Evolutionary conservation across 2,113 vertebrate species (phyloP).

Genomic region (Myiozetetes cayanensis): DNA sequence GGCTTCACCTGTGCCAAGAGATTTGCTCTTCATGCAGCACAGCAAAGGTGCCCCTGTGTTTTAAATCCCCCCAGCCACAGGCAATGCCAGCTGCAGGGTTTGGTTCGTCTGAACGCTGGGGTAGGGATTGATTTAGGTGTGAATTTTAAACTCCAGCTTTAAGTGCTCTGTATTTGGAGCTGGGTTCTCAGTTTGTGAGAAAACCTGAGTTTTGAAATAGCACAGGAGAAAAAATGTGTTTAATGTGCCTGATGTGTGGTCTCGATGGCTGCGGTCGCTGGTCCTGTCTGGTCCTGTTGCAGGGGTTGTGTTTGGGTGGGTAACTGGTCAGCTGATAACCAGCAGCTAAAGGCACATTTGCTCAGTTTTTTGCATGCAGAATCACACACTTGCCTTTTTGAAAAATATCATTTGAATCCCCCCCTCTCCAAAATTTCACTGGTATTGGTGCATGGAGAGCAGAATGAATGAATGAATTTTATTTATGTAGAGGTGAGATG

Average conservation of each 20-base stretch:
- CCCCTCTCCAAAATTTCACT: not conserved
- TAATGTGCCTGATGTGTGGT: not conserved
- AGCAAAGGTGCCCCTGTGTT: not conserved
- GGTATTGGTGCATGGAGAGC: not conserved
- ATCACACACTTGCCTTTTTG: not conserved
- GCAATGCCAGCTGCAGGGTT: not conserved
- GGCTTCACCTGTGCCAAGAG: not conserved
- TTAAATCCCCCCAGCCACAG: not conserved
- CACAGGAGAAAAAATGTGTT: not conserved
- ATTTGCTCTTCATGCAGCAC: not conserved
- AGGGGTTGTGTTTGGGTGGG: not conserved
- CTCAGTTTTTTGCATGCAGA: not conserved
- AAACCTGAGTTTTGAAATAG: not conserved
- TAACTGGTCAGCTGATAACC: not conserved
- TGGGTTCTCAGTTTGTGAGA: not conserved
- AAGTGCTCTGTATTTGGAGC: not conserved
- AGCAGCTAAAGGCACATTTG: not conserved
- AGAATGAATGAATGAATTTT: conserved; percentile 12
- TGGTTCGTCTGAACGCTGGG: not conserved
- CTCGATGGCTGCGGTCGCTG: accelerated
- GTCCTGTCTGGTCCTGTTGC: accelerated
- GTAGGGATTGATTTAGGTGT: not conserved
- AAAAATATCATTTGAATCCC: not conserved
- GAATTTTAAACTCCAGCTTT: not conserved
- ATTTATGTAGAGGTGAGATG: conserved; percentile 19